A percentile compares a stretch with the other conserved stretches of the same genome.
phyloP scores from a whole-genome alignment of 2,113 vertebrate species.

The Oreochromis aureus region DNA sequence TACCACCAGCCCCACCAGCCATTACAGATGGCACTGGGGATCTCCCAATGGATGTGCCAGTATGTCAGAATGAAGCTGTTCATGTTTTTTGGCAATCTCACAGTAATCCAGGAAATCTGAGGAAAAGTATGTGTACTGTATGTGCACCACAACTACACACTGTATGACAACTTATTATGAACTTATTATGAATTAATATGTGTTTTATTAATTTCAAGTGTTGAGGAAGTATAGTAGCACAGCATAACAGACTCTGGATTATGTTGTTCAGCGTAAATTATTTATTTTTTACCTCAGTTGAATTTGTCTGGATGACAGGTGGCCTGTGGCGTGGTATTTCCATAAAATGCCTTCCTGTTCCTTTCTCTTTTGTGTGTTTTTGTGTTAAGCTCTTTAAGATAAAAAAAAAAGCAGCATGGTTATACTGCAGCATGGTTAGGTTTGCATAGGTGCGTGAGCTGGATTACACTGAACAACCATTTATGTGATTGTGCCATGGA shows the following conservation, averaged over 20 bases:
- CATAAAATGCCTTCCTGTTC: not conserved
- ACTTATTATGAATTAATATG: not conserved
- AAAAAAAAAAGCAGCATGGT: not conserved
- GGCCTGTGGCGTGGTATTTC: not conserved
- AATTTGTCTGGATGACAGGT: not conserved
- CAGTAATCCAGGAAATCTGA: not conserved
- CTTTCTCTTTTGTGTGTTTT: not conserved
- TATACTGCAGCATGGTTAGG: not conserved
- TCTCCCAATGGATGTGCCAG: constrained; percentile 24
- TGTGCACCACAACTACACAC: not conserved
- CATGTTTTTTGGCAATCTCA: not conserved
- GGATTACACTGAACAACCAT: not conserved
- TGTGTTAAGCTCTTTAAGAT: not conserved
- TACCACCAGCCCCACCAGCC: constrained; percentile 38
- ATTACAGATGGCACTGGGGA: constrained; percentile 31
- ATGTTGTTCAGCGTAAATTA: not conserved
- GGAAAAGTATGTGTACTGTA: not conserved
- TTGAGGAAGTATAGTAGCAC: not conserved
- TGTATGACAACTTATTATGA: not conserved
- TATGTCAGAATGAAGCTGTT: constrained; percentile 9
- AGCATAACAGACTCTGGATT: not conserved
- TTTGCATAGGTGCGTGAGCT: not conserved
- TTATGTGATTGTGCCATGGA: not conserved
- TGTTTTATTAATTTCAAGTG: not conserved
- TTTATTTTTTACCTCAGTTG: not conserved